A percentile compares a stretch with the other conserved stretches of the same genome.
phyloP scores from a whole-genome alignment of 2,888 invertebrate genomes.

The Diploptera punctata region DNA sequence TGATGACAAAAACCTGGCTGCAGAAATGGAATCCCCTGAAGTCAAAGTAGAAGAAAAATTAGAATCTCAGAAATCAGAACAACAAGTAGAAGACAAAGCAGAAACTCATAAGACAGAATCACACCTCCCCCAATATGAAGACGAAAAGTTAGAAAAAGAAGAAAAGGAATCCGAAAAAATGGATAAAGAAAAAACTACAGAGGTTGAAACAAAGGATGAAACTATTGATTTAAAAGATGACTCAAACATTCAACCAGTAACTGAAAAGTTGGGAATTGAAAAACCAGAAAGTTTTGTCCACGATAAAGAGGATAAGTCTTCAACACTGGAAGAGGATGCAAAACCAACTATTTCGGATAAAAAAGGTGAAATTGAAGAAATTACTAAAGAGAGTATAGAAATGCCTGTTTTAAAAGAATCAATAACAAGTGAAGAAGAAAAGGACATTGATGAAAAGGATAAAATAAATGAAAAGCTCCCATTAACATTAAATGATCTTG shows the following conservation, averaged over 20 bases:
- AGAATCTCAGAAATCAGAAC: background rate
- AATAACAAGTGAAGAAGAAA: background rate
- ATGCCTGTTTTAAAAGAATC: background rate
- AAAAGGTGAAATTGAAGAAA: background rate
- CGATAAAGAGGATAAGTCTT: background rate
- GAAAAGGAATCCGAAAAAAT: slow-evolving; percentile 24
- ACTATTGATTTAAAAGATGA: background rate
- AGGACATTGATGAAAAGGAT: slow-evolving; percentile 26
- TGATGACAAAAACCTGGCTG: no score
- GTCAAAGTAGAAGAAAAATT: no score
- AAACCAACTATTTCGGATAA: background rate
- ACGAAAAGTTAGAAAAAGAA: slow-evolving; percentile 17
- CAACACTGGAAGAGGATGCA: background rate
- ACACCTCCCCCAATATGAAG: no score
- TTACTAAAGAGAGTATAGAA: background rate
- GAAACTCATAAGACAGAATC: background rate
- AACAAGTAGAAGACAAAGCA: background rate
- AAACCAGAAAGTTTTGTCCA: no score
- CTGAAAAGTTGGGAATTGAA: background rate
- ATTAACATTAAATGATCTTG: background rate
- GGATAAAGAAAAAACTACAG: slow-evolving; percentile 24
- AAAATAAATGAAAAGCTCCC: background rate
- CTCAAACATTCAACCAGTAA: background rate
- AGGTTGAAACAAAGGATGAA: slow-evolving; percentile 3
- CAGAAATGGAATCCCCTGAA: no score